phyloP scores from a whole-genome alignment of 1,140 invertebrate genomes.

The Protaetia brevitarsis region DNA sequence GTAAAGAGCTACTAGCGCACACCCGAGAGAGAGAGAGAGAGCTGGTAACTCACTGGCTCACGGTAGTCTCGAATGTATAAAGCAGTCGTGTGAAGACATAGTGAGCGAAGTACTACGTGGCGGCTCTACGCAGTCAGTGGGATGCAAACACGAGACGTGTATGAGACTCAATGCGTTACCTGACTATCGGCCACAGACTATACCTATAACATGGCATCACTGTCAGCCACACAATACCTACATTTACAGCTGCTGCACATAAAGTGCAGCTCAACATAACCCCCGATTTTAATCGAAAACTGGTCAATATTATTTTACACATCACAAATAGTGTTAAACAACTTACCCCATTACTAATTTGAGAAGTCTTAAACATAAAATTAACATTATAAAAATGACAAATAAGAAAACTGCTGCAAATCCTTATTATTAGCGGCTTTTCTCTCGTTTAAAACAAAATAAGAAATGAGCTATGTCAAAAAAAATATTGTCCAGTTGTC shows the following conservation, averaged over 20 bases:
- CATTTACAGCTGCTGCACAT: slow-evolving; percentile 13
- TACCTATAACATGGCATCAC: slow-evolving; percentile 49
- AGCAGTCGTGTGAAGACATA: slow-evolving; percentile 41
- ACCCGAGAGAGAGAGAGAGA: slow-evolving; percentile 1
- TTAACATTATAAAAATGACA: no score
- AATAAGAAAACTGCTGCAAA: no score
- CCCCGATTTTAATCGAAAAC: slow-evolving; percentile 5
- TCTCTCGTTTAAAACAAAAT: no score
- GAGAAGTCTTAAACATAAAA: no score
- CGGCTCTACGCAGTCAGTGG: slow-evolving; percentile 42
- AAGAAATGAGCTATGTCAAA: no score
- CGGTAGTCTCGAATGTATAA: slow-evolving; percentile 35
- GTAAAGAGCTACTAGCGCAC: not conserved
- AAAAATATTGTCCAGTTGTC: slow-evolving; percentile 17
- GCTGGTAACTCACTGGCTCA: slow-evolving; percentile 28
- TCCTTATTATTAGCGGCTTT: no score
- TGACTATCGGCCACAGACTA: slow-evolving; percentile 48
- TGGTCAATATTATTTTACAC: slow-evolving; percentile 30
- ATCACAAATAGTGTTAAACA: no score
- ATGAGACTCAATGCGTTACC: slow-evolving; percentile 46
- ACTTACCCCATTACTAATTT: no score
- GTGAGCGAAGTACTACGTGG: slow-evolving; percentile 42
- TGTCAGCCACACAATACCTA: slow-evolving; percentile 38
- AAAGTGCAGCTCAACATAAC: not conserved
- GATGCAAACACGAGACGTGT: slow-evolving; percentile 41